Base-by-base conservation (phyloP, 1,140 invertebrate genomes). In the Mamestra configurata region DNA sequence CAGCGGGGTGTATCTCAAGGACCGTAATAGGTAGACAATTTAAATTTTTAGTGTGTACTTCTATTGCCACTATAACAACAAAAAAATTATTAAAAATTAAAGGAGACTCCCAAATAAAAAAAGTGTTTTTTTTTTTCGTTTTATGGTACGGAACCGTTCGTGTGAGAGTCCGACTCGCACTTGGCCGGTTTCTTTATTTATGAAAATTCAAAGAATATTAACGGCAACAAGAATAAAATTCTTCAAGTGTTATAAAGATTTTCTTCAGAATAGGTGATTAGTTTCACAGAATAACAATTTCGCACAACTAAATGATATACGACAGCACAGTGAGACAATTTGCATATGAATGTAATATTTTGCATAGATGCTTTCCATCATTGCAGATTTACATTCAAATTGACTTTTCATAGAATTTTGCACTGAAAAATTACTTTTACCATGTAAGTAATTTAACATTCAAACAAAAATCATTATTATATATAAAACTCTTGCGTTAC, bases 321-420 rank as follows among this genome's bases (percentile, higher is more conserved):
- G 70, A 11, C 37, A 68, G 46, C 46, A 61, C 57, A 77, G 61
- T 77, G 27, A 77, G 22, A 24, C 20, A 31, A 78, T 55, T 78
- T 55, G 64, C 64, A 76, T 51, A 35, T 55, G 57, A 76, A 49
- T 64, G 55, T 76, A 37, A 35, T 35, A 31, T 76, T 64, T 76
- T 76, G 57, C 73, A 64, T 76, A 76, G 15, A 46, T 76, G 20
- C n/a, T n/a, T n/a, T n/a, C n/a, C n/a, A n/a, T n/a, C n/a, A n/a
- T n/a, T 61, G 15, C 40, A 22, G 40, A n/a, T 75, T 64, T 49
- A 64, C n/a, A 77, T 77, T 51, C 57, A 77, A 77, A 77, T 77
- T 18, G n/a, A 76, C 55, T 71, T 70, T 43, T 61, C 49, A 55
- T 55, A n/a, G 31, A 3, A 73, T 53, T 70, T 70, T 43, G 18